phyloP scores from a whole-genome alignment of 2,888 invertebrate genomes.

The Tenodera sinensis region DNA sequence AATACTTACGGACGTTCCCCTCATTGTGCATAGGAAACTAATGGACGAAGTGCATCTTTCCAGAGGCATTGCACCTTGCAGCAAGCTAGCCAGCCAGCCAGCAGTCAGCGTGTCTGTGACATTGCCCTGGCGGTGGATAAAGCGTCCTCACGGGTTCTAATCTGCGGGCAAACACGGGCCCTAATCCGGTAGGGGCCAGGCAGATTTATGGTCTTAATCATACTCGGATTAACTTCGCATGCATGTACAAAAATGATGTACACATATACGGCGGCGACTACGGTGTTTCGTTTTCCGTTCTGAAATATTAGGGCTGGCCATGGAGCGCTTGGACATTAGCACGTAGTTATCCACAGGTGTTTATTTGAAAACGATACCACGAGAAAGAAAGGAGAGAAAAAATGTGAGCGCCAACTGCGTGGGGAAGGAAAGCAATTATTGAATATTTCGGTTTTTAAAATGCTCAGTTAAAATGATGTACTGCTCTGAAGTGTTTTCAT shows the following conservation, averaged over 20 bases:
- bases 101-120: not conserved
- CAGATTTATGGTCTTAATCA: constrained; percentile 65
- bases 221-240: constrained; percentile 55
- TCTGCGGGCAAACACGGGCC: constrained; percentile 22
- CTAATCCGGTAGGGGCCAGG: constrained; percentile 37
- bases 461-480: not conserved
- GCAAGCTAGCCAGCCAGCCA: not conserved
- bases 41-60: not conserved
- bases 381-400: not conserved
- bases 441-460: not conserved
- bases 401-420: not conserved
- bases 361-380: constrained; percentile 20
- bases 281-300: not conserved
- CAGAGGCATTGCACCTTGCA: not conserved
- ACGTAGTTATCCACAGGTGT: constrained; percentile 20
- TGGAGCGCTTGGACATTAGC: not conserved
- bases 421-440: not conserved
- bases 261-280: not conserved
- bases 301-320: constrained; percentile 1
- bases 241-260: constrained; percentile 27
- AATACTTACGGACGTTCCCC: too few relatives aligned
- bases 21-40: too few relatives aligned
- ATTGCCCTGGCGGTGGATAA: not conserved
- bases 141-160: not conserved
- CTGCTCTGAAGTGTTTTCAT: not conserved